Evolutionary conservation across 2,888 invertebrate genomes (phyloP), one percentile per base, ranked within the genome.

Genomic region (Geotrupes spiniger): DNA sequence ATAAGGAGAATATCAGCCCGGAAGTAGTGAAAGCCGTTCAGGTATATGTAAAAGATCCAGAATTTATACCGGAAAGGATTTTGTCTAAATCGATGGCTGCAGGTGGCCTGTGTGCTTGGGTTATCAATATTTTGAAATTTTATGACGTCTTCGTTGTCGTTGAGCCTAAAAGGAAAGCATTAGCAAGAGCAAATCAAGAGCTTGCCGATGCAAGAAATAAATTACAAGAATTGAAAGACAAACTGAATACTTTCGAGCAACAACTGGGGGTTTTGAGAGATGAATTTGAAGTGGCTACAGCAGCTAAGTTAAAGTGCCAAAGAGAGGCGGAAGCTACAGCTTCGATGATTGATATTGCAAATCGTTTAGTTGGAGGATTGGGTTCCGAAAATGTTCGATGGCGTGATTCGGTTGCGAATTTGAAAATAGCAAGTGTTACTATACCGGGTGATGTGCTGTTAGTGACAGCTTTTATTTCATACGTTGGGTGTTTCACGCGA

Each of bases 91-190:
- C 95, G 0, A 79, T 82, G 25, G 96, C 96, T 10, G 96, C 96
- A 12, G 92, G 93, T 42, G 92, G 96, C 15, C 76, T 97, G 5
- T 95, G 94, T 66, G 85, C 93, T 1, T 97, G 96, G 94, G 95
- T 92, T 1, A 86, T 92, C 58, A 96, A 96, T 72, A 93, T 96
- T 56, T 78, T 89, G 67, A 87, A 81, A 61, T 95, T 92, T 74
- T 89, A 92, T 74, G 87, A 90, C 44, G 91, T 96, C 17, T 94
- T 87, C 73, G 87, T 90, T 52, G 87, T 92, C 26, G 95, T 96
- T 0, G 93, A 94, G 69, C 96, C 96, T 12, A 92, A 96, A 66
- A 78, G 94, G 63, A 78, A 83, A 47, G 95, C 96, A 1, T 78
- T 96, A 16, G 82, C 84, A 12, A 86, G 86, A 50, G 94, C 95